phyloP scores from a whole-genome alignment of 37 sponge, comb jelly and placozoan species.

The Eunapius fragilis region DNA sequence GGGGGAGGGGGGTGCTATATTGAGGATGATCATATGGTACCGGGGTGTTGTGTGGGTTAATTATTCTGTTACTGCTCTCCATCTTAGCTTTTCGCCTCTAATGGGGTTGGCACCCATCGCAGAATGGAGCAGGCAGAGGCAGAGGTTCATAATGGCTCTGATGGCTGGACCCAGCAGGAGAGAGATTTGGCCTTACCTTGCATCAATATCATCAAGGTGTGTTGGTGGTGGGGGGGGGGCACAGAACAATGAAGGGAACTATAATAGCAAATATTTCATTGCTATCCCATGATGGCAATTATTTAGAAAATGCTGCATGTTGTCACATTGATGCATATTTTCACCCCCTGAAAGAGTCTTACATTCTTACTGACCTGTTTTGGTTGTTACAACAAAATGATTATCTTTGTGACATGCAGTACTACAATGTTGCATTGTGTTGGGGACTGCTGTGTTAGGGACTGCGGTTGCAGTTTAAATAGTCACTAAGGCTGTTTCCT shows the following conservation, averaged over 20 bases:
- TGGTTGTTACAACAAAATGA: neutral
- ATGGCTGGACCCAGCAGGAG: conserved; percentile 33
- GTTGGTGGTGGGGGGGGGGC: no score
- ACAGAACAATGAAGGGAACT: no score
- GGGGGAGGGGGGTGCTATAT: neutral
- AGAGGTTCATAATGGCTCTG: neutral
- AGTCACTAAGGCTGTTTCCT: neutral
- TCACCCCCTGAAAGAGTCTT: no score
- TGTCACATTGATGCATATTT: no score
- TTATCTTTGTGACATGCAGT: neutral
- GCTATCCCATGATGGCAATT: no score
- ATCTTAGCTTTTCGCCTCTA: neutral
- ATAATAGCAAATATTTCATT: neutral
- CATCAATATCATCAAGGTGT: conserved; percentile 16
- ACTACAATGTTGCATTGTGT: neutral
- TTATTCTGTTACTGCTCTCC: neutral
- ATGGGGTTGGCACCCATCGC: neutral
- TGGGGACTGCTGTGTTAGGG: neutral
- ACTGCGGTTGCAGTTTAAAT: neutral
- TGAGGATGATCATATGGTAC: neutral
- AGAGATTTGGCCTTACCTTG: conserved; percentile 8
- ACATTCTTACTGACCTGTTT: neutral
- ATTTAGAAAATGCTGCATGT: no score
- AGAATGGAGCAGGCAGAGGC: conserved; percentile 1
- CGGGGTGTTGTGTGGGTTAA: neutral